These are phyloP conservation scores for Dryadula phaetusa DNA, from an alignment of 2,888 invertebrate genomes.

Conservation along the genomic window DNA sequence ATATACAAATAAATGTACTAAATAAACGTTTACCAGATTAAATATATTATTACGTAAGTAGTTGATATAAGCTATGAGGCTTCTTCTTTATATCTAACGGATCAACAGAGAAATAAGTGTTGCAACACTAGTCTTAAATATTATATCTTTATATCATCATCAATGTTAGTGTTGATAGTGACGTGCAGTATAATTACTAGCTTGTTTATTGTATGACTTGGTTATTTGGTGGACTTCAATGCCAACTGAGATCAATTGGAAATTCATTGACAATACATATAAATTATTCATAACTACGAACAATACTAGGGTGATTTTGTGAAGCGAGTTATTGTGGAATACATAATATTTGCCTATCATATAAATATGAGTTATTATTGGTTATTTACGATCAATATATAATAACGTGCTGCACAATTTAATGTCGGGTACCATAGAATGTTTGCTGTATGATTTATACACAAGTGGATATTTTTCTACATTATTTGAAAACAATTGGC, in stretches of 20 bases:
- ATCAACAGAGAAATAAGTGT: not conserved
- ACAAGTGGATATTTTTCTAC: not conserved
- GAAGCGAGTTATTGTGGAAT: slow-evolving; percentile 21
- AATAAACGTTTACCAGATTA: not conserved
- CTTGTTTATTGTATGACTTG: not conserved
- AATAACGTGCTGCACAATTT: slow-evolving; percentile 4
- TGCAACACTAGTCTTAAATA: not conserved
- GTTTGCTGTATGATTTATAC: slow-evolving; percentile 1
- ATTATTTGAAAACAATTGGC: not conserved
- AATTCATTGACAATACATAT: slow-evolving; percentile 31
- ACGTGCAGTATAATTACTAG: slow-evolving; percentile 2
- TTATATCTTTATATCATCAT: not conserved
- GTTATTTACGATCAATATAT: slow-evolving; percentile 19
- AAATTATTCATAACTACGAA: slow-evolving; percentile 37
- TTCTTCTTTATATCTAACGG: not conserved
- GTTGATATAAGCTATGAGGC: not conserved
- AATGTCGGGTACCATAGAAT: not conserved
- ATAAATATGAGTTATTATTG: slow-evolving; percentile 25
- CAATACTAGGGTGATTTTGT: slow-evolving; percentile 27
- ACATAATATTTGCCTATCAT: slow-evolving; percentile 25
- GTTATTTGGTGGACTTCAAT: slow-evolving; percentile 29
- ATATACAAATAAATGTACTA: not conserved
- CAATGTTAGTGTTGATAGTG: not conserved
- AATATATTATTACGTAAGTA: not conserved
- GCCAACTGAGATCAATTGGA: slow-evolving; percentile 38